Evolutionary conservation across 2,888 invertebrate species (phyloP).

Genomic region (Pandemis heparana): DNA sequence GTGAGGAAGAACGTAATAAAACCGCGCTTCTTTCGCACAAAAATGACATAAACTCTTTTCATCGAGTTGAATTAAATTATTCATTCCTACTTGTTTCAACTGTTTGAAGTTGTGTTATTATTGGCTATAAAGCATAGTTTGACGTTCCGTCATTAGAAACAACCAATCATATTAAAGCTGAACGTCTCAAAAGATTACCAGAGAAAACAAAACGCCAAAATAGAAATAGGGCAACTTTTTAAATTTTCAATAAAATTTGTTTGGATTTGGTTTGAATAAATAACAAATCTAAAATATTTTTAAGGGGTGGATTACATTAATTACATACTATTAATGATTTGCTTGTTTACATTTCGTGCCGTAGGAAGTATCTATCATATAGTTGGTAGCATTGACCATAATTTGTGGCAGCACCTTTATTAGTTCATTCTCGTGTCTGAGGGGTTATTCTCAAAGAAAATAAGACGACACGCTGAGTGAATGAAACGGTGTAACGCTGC

Average conservation of each 20-base stretch:
- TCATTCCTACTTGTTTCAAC: neutral
- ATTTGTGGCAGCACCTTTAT: neutral
- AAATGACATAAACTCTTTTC: constrained; percentile 45
- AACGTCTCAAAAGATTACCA: neutral
- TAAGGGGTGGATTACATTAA: too few relatives aligned
- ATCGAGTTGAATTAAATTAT: constrained; percentile 8
- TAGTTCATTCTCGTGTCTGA: neutral
- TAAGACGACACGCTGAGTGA: too few relatives aligned
- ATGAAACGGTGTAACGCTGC: too few relatives aligned
- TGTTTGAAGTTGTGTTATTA: neutral
- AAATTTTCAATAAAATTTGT: neutral
- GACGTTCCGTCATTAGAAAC: neutral
- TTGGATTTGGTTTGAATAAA: too few relatives aligned
- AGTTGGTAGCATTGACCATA: neutral
- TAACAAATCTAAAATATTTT: too few relatives aligned
- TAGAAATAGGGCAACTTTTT: neutral
- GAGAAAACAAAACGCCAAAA: neutral
- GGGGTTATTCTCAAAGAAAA: too few relatives aligned
- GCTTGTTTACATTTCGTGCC: neutral
- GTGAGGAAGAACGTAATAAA: constrained; percentile 52
- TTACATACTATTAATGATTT: too few relatives aligned
- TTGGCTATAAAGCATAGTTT: neutral
- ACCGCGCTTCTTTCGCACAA: constrained; percentile 72
- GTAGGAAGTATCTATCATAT: neutral
- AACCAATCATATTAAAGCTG: constrained; percentile 7